These are phyloP conservation scores for Petrocephalus zakoni DNA, from an alignment of 2,113 vertebrate genomes.

Conservation along the genomic window DNA sequence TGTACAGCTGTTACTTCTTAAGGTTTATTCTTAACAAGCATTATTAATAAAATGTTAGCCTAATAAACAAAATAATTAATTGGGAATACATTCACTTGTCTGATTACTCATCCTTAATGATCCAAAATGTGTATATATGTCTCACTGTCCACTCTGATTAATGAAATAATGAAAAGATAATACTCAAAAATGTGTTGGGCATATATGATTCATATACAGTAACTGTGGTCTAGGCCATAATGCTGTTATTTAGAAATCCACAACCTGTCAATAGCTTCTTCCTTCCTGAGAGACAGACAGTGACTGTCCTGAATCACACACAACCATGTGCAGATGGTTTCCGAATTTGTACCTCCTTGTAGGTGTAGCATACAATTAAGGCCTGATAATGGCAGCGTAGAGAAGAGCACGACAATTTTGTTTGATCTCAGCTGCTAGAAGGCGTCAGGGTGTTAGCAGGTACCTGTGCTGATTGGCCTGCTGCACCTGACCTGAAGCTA, in stretches of 20 bases:
- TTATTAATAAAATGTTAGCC: not conserved
- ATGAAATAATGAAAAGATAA: not conserved
- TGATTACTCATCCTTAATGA: not conserved
- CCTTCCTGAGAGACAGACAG: not conserved
- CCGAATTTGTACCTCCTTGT: not conserved
- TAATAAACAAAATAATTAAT: not conserved
- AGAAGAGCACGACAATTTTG: not conserved
- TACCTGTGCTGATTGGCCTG: constrained; percentile 59
- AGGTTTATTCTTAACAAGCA: not conserved
- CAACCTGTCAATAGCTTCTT: not conserved
- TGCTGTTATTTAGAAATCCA: not conserved
- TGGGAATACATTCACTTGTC: not conserved
- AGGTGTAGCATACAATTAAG: not conserved
- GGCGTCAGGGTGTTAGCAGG: constrained; percentile 60
- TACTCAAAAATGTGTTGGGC: not conserved
- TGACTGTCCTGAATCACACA: not conserved
- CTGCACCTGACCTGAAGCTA: constrained; percentile 43
- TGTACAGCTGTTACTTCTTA: not conserved
- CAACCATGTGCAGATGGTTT: not conserved
- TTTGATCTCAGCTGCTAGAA: not conserved
- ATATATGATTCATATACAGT: not conserved
- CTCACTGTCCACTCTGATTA: not conserved
- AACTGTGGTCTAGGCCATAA: not conserved
- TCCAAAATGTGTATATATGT: not conserved
- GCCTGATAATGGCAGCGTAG: not conserved